Percentiles rank a stretch among this genome's conserved stretches.
These are phyloP conservation scores for Macrobrachium nipponense DNA, from an alignment of 1,140 invertebrate species.

Conservation along the genomic window DNA sequence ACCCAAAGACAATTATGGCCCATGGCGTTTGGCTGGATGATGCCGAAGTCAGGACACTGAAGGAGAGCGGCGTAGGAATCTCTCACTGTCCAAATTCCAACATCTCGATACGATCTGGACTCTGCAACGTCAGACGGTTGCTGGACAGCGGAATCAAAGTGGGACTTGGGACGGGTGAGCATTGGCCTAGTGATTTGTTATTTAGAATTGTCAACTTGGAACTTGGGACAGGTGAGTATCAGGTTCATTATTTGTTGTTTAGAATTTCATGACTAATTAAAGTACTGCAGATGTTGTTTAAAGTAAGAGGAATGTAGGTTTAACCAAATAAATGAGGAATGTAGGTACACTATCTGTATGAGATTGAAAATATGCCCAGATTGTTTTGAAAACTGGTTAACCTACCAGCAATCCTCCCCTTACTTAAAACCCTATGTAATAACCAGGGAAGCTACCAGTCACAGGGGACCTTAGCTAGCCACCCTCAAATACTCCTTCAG, in stretches of 20 bases:
- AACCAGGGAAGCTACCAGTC: too few species aligned
- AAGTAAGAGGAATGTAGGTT: too few species aligned
- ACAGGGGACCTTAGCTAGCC: too few species aligned
- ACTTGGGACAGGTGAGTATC: slow-evolving; percentile 81
- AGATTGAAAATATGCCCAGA: too few species aligned
- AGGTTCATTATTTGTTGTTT: slow-evolving; percentile 71
- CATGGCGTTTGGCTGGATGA: slow-evolving; percentile 84
- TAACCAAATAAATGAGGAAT: too few species aligned
- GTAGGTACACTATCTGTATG: too few species aligned
- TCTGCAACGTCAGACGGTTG: slow-evolving; percentile 81
- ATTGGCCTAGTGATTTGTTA: slow-evolving; percentile 65
- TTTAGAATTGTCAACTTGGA: slow-evolving; percentile 87
- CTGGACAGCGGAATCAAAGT: slow-evolving; percentile 77
- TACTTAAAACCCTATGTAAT: too few species aligned
- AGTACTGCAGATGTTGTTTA: too few species aligned
- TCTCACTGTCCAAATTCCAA: slow-evolving; percentile 92
- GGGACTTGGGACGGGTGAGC: slow-evolving; percentile 85
- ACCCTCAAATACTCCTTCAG: too few species aligned
- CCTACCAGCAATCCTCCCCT: too few species aligned
- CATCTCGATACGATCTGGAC: slow-evolving; percentile 81
- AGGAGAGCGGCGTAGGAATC: slow-evolving; percentile 74
- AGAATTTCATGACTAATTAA: slow-evolving; percentile 71
- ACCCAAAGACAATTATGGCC: slow-evolving; percentile 78
- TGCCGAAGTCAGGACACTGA: slow-evolving; percentile 77
- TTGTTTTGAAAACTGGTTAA: too few species aligned